Conservation (phyloP, 2,113 vertebrate species). For the Aplodontia rufa region DNA sequence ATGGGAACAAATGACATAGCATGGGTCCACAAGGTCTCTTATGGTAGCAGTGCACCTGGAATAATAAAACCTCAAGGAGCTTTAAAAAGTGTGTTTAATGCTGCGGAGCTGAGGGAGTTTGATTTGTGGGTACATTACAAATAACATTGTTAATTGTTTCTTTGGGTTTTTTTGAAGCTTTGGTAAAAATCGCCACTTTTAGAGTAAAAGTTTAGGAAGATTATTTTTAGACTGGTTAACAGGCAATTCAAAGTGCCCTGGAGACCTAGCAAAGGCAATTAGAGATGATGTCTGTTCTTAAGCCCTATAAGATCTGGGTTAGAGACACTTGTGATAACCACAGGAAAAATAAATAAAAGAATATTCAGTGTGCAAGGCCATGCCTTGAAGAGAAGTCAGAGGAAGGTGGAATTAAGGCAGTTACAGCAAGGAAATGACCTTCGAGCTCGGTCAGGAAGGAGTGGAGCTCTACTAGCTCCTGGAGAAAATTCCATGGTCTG, state of each 20-base stretch:
- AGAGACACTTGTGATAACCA: not conserved
- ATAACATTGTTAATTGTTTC: constrained; percentile 53
- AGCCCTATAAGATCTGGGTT: not conserved
- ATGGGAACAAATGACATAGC: constrained; percentile 11
- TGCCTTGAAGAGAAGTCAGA: not conserved
- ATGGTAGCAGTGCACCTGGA: constrained; percentile 56
- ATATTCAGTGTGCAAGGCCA: not conserved
- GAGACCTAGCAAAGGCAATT: constrained; percentile 5
- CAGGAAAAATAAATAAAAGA: not conserved
- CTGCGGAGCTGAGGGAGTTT: not conserved
- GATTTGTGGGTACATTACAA: constrained; percentile 29
- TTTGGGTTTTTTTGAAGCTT: constrained; percentile 52
- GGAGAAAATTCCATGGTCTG: not conserved
- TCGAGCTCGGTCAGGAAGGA: not conserved
- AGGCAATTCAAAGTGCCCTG: not conserved
- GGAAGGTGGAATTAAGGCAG: not conserved
- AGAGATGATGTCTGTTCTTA: not conserved
- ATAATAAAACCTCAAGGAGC: constrained; percentile 50
- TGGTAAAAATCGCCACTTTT: constrained; percentile 22
- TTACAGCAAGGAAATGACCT: not conserved
- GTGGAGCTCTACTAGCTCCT: not conserved
- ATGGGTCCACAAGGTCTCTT: constrained; percentile 32
- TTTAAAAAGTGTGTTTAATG: constrained; percentile 49
- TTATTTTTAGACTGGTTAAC: constrained; percentile 48
- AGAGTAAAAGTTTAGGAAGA: constrained; percentile 22